These are phyloP conservation scores for Hirtodrosophila duncani DNA, from an alignment of 2,888 invertebrate species.

Conservation along the genomic window DNA sequence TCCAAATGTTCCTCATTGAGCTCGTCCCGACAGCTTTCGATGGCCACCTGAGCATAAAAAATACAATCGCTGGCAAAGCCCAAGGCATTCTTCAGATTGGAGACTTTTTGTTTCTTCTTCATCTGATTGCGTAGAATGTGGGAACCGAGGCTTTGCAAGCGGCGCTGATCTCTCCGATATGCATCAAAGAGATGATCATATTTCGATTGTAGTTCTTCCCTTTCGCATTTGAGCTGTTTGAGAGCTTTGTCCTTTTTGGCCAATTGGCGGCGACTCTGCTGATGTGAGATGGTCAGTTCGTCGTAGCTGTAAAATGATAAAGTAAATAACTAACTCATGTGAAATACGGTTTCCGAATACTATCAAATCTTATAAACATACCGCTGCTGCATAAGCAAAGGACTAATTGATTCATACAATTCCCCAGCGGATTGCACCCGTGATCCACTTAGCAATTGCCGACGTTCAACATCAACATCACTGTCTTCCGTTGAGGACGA, in stretches of 20 bases:
- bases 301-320: conserved; percentile 57
- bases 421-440: conserved; percentile 29
- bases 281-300: conserved; percentile 67
- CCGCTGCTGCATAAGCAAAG: conserved; percentile 74
- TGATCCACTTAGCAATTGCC: conserved; percentile 10
- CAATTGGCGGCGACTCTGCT: conserved; percentile 66
- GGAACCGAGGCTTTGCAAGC: conserved; percentile 59
- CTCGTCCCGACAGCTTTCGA: conserved; percentile 30
- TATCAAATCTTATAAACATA: conserved; percentile 23
- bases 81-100: conserved; percentile 58
- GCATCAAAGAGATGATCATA: conserved; percentile 65
- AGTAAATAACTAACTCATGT: not conserved
- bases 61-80: conserved; percentile 66
- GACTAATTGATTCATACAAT: conserved; percentile 65
- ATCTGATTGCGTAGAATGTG: conserved; percentile 65
- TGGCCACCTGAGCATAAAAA: conserved; percentile 48
- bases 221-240: conserved; percentile 52
- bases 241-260: conserved; percentile 68
- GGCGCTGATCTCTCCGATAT: conserved; percentile 59
- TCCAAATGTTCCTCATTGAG: conserved; percentile 24
- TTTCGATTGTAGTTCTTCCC: conserved; percentile 63
- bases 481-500: conserved; percentile 50
- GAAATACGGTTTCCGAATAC: accelerated
- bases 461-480: conserved; percentile 36
- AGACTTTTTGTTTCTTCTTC: conserved; percentile 69